Evolutionary conservation across 2,797 vertebrate species (phyloP), one percentile per base, ranked within the genome.

Genomic region (Falco columbarius): DNA sequence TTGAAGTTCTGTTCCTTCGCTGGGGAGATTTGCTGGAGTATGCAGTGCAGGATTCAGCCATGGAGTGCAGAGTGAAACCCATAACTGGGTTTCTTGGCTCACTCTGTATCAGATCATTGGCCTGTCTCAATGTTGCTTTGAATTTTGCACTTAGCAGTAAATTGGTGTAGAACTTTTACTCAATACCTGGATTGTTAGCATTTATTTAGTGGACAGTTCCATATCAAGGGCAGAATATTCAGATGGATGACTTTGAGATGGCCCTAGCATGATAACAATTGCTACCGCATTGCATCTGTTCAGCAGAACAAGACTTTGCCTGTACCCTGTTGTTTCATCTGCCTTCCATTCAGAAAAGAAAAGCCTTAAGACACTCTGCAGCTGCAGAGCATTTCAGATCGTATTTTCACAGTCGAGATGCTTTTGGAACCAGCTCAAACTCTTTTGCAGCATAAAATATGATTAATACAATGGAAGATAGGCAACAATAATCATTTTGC

Each of bases 61-160:
- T 0, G 30, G 36, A 49, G 34, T 1, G 20, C 29, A 12, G 4
- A 54, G 29, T 16, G 16, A 61, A 68, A 36, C 42, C 51, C 6
- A 1, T 8, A 1, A 1, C 2, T 1, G 27, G 9, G 32, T 16
- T 46, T 36, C 19, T 11, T 34, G 52, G 19, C 51, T 56, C 21
- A 1, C 56, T 38, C 34, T 17, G 34, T 34, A 5, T 63, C 65
- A 66, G 38, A n/a, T 8, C 46, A n/a, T 34, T 10, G 63, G 32
- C 13, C 32, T 90, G 75, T 38, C 89, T 38, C 61, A 34, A 4
- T 4, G 14, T 8, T 54, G 38, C 66, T 85, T 61, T 38, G 58
- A 74, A 27, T 36, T 70, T 34, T 65, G 66, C 47, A 16, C 21
- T 59, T 47, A 9, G 16, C 19, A 21, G 30, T 47, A 23, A 23